Conservation (phyloP, 2,888 invertebrate genomes). For the Physocephala rufipes region DNA sequence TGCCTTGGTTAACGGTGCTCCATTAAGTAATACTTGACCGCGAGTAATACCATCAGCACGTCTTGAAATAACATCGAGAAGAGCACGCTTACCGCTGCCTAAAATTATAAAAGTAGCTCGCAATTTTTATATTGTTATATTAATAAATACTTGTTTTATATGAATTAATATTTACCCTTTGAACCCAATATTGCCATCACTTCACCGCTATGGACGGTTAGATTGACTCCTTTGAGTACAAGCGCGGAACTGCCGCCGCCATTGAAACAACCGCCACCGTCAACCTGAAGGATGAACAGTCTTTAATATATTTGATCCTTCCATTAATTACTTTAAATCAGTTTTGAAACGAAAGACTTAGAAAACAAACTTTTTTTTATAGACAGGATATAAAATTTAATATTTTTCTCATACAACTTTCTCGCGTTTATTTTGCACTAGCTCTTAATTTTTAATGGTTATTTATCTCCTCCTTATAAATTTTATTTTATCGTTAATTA, state of each 20-base stretch:
- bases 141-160: neutral
- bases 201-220: constrained; percentile 91
- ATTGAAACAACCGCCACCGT: constrained; percentile 79
- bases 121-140: neutral
- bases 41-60: constrained; percentile 82
- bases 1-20: constrained; percentile 81
- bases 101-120: neutral
- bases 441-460: too few species aligned
- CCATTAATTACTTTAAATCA: too few species aligned
- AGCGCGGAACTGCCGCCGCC: constrained; percentile 84
- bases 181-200: constrained; percentile 93
- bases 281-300: constrained; percentile 70
- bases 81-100: constrained; percentile 94
- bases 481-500: neutral
- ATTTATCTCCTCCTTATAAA: neutral
- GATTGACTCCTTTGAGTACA: constrained; percentile 91
- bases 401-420: neutral
- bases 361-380: constrained; percentile 35
- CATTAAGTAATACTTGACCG: constrained; percentile 90
- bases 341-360: constrained; percentile 43
- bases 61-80: constrained; percentile 90
- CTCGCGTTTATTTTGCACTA: neutral
- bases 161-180: constrained; percentile 72
- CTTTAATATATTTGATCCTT: too few species aligned
- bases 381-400: too few species aligned